Conservation (phyloP, 2,113 vertebrate genomes). For the Platycercus adscitus region DNA sequence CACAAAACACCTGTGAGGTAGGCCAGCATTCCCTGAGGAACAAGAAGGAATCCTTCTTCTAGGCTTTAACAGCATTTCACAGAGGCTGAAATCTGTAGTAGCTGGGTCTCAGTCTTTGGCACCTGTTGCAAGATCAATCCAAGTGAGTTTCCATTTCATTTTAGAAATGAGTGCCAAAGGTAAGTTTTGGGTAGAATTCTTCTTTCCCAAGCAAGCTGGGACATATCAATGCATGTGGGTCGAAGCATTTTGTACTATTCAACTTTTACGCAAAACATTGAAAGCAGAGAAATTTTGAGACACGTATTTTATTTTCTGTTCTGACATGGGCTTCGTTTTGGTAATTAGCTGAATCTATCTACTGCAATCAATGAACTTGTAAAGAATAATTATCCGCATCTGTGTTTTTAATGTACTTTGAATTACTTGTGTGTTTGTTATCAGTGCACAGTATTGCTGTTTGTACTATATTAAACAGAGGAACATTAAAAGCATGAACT, state of each 20-base stretch:
- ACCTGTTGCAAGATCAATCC: not conserved
- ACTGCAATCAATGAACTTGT: not conserved
- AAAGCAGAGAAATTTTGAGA: not conserved
- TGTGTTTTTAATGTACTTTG: not conserved
- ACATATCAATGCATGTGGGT: accelerated
- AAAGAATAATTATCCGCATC: slow-evolving; percentile 14
- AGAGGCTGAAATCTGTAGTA: not conserved
- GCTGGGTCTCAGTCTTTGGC: not conserved
- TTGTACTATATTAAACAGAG: not conserved
- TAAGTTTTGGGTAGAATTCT: not conserved
- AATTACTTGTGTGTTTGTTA: not conserved
- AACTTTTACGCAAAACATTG: not conserved
- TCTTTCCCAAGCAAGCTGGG: not conserved
- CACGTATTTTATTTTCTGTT: not conserved
- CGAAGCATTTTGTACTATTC: not conserved
- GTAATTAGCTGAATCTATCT: not conserved
- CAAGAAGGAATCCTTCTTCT: not conserved
- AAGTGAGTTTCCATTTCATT: not conserved
- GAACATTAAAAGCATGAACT: not conserved
- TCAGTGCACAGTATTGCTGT: not conserved
- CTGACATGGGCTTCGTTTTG: not conserved
- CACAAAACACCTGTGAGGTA: not conserved
- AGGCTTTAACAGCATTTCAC: not conserved
- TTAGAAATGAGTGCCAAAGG: not conserved
- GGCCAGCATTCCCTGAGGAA: not conserved